These are phyloP conservation scores for Scolopax mira DNA, from an alignment of 2,113 vertebrate genomes.

Conservation along the genomic window DNA sequence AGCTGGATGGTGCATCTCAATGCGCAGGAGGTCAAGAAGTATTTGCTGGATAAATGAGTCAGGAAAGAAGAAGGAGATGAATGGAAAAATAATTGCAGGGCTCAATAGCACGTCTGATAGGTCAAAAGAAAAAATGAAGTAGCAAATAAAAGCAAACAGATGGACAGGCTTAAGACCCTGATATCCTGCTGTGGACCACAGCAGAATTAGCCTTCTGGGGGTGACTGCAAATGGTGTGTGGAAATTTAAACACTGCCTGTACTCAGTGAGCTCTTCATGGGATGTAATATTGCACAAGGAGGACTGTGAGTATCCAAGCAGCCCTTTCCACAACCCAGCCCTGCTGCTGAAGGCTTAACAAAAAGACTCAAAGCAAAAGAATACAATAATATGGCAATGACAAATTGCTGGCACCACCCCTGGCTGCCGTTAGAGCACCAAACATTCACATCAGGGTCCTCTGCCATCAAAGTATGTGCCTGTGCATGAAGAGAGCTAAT, in stretches of 20 bases:
- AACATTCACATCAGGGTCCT: not conserved
- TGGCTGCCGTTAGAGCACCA: not conserved
- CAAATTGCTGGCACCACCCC: not conserved
- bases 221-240: not conserved
- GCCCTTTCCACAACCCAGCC: not conserved
- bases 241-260: not conserved
- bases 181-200: not conserved
- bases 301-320: not conserved
- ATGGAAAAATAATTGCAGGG: not conserved
- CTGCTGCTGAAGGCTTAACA: not conserved
- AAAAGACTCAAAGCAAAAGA: not conserved
- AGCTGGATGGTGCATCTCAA: not conserved
- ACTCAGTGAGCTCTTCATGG: not conserved
- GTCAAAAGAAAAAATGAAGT: not conserved
- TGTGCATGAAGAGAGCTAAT: not conserved
- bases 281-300: not conserved
- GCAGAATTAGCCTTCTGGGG: not conserved
- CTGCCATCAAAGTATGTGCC: not conserved
- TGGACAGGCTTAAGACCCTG: accelerated
- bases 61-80: not conserved
- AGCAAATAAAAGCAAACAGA: not conserved
- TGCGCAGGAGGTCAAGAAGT: not conserved
- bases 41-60: slow-evolving; percentile 18
- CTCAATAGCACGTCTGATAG: not conserved
- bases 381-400: not conserved